These are phyloP conservation scores for Cosmorhoe ocellata DNA, from an alignment of 2,888 invertebrate genomes.

Conservation along the genomic window DNA sequence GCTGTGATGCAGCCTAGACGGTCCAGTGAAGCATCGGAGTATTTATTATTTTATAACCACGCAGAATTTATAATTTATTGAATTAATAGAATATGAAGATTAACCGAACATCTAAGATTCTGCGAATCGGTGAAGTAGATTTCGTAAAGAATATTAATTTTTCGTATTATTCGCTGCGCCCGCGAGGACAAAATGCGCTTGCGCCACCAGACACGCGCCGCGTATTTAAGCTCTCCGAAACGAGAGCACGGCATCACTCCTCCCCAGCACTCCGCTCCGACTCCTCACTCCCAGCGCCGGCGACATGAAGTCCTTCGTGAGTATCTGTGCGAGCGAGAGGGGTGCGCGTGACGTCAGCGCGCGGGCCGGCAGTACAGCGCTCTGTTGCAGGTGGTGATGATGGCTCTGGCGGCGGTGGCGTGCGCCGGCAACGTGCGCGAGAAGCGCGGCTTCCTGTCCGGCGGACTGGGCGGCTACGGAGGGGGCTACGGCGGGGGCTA, in stretches of 20 bases:
- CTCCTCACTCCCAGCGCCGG: constrained; percentile 1
- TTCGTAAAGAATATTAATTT: too few species aligned
- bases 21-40: too few species aligned
- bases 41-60: too few species aligned
- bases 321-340: constrained; percentile 31
- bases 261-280: constrained; percentile 6
- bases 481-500: constrained; percentile 22
- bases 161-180: not conserved
- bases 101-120: too few species aligned
- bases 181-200: constrained; percentile 18
- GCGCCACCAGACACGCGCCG: constrained; percentile 11
- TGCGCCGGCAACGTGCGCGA: constrained; percentile 34
- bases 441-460: constrained; percentile 33
- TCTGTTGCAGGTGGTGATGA: constrained; percentile 35
- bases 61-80: too few species aligned
- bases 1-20: too few species aligned
- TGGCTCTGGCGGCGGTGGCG: constrained; percentile 31
- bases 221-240: constrained; percentile 12
- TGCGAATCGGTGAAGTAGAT: too few species aligned
- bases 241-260: constrained; percentile 14
- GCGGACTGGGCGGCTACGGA: constrained; percentile 13
- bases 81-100: too few species aligned
- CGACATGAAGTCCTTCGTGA: constrained; percentile 54
- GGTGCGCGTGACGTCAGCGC: not conserved
- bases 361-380: not conserved